Percentiles rank a stretch among this genome's conserved stretches.
Conservation (phyloP, 2,888 invertebrate genomes). For the Drosophila demipolita region DNA sequence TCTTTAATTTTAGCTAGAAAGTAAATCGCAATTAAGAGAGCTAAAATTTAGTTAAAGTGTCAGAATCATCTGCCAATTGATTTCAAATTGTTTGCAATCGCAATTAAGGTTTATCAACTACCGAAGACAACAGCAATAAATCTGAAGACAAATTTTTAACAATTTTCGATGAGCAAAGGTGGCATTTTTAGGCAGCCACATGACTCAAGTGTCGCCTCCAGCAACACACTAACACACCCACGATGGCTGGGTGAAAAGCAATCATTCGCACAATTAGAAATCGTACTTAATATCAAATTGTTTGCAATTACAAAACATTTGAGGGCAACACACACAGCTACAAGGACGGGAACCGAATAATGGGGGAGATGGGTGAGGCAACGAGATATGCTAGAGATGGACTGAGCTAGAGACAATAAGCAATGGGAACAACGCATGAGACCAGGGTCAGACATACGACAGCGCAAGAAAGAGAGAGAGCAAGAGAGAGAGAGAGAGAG, state of each 20-base stretch:
- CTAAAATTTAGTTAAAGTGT: background rate
- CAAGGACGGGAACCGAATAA: slow-evolving; percentile 13
- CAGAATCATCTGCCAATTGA: slow-evolving; percentile 1
- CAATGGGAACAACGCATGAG: slow-evolving; percentile 50
- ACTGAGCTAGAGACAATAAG: slow-evolving; percentile 28
- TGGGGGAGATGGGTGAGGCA: background rate
- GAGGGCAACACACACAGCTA: slow-evolving; percentile 38
- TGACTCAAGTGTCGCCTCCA: slow-evolving; percentile 8
- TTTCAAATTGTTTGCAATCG: slow-evolving; percentile 7
- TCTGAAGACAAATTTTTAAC: slow-evolving; percentile 23
- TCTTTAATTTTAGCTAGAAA: background rate
- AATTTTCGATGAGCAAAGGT: slow-evolving; percentile 12
- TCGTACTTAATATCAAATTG: slow-evolving; percentile 78
- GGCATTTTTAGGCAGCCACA: slow-evolving; percentile 16
- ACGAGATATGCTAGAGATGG: background rate
- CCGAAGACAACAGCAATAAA: slow-evolving; percentile 18
- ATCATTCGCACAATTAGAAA: slow-evolving; percentile 77
- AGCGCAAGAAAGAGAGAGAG: background rate
- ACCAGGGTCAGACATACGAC: slow-evolving; percentile 42
- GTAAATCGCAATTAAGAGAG: background rate
- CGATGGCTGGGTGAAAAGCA: slow-evolving; percentile 56
- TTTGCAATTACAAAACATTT: slow-evolving; percentile 76
- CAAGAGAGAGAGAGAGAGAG: background rate
- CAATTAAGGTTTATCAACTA: slow-evolving; percentile 23
- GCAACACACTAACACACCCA: slow-evolving; percentile 11